Evolutionary conservation across 1,140 invertebrate genomes (phyloP).

Genomic region (Drosophila bocqueti): DNA sequence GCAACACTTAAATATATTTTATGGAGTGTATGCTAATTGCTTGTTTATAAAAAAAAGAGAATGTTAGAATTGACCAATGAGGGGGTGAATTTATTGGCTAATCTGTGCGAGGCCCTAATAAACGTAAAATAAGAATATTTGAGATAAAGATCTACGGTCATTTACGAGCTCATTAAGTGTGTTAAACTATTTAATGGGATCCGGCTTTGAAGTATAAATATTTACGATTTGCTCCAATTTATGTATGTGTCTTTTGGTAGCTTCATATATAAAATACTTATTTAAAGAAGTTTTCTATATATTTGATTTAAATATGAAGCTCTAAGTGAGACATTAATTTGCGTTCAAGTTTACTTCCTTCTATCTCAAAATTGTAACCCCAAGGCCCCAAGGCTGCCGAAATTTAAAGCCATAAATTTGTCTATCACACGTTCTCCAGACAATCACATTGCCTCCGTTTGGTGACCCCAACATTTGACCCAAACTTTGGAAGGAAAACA

Average conservation of each 20-base stretch:
- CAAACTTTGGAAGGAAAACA: background rate
- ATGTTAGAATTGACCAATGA: background rate
- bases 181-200: background rate
- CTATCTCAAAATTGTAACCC: background rate
- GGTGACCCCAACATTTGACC: constrained; percentile 49
- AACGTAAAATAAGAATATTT: constrained; percentile 15
- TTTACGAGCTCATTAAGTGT: constrained; percentile 9
- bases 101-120: background rate
- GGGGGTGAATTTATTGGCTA: constrained; percentile 12
- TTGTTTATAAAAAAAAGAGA: constrained; percentile 1
- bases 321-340: background rate
- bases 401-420: constrained; percentile 44
- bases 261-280: background rate
- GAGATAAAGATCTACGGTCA: background rate
- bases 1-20: constrained; percentile 7
- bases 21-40: constrained; percentile 18
- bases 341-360: background rate
- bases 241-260: background rate
- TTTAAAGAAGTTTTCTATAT: background rate
- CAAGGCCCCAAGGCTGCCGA: constrained; percentile 32
- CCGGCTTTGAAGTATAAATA: background rate
- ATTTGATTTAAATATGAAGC: background rate
- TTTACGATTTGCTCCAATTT: background rate
- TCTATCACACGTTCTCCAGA: constrained; percentile 36
- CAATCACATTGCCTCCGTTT: constrained; percentile 38